These are phyloP conservation scores for Tolypeutes matacus DNA, from an alignment of 2,797 vertebrate species.

Conservation along the genomic window DNA sequence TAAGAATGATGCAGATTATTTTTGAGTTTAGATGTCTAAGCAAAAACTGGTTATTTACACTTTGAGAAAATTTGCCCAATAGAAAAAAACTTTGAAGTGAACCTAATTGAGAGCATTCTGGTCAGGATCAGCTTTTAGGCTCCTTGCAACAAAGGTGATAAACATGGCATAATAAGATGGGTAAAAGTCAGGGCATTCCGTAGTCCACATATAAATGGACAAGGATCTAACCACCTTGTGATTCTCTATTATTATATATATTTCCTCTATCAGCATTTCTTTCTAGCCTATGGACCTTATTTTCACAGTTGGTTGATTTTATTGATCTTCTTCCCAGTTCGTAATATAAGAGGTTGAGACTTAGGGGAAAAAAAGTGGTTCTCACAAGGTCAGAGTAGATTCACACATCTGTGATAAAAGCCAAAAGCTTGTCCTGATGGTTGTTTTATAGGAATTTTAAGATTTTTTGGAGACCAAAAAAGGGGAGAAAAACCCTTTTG, in stretches of 20 bases:
- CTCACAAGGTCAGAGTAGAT: constrained; percentile 39
- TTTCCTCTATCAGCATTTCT: neutral
- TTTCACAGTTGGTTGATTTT: constrained; percentile 72
- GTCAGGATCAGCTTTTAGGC: neutral
- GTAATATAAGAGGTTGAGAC: constrained; percentile 32
- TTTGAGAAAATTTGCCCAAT: constrained; percentile 36
- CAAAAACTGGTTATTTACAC: constrained; percentile 26
- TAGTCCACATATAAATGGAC: neutral
- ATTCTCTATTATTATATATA: neutral
- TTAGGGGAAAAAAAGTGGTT: neutral
- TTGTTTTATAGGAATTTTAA: constrained; percentile 29
- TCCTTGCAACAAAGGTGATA: neutral
- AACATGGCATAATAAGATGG: neutral
- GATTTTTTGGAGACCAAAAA: neutral
- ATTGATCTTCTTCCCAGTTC: constrained; percentile 64
- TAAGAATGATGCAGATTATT: constrained; percentile 22
- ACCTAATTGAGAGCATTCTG: neutral
- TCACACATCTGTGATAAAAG: constrained; percentile 28
- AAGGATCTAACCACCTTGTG: constrained; percentile 15
- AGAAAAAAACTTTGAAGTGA: constrained; percentile 45
- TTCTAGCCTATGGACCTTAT: constrained; percentile 35
- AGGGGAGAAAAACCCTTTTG: neutral
- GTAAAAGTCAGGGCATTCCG: neutral
- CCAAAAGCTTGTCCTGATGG: constrained; percentile 2
- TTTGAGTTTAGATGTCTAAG: constrained; percentile 38